phyloP scores from a whole-genome alignment of 2,797 vertebrate species.

The Alcedo atthis region DNA sequence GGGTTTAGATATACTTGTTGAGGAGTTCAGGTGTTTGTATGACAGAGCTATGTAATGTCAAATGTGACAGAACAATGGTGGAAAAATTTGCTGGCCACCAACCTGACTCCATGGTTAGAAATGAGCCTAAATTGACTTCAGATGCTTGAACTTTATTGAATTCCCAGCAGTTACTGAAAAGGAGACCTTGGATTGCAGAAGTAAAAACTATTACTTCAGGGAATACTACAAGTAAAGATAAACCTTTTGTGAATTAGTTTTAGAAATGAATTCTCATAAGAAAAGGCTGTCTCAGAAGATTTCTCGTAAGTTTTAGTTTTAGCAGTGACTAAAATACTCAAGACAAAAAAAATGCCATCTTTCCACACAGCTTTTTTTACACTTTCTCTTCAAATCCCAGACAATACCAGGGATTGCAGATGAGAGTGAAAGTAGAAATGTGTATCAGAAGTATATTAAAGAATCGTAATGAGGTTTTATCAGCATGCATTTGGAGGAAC shows the following conservation, averaged over 20 bases:
- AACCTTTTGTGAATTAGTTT: not conserved
- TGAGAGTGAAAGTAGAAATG: conserved; percentile 8
- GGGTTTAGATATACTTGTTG: not conserved
- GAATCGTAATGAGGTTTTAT: conserved; percentile 52
- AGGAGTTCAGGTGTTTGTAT: not conserved
- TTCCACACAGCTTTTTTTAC: not conserved
- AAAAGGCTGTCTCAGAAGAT: not conserved
- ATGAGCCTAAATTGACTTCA: not conserved
- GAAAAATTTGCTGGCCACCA: not conserved
- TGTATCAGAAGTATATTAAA: conserved; percentile 8
- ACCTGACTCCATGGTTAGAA: not conserved
- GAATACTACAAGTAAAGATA: not conserved
- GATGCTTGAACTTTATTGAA: not conserved
- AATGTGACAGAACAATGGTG: not conserved
- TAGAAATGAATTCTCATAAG: not conserved
- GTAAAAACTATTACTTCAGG: not conserved
- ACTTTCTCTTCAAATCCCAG: conserved; percentile 17
- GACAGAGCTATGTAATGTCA: not conserved
- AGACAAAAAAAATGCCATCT: not conserved
- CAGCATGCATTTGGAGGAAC: conserved; percentile 24
- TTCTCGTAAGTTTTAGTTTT: not conserved
- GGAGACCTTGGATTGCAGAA: not conserved
- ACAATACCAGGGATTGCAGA: not conserved
- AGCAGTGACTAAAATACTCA: not conserved
- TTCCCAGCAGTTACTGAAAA: not conserved